Percentiles rank a stretch among this genome's conserved stretches.
These are phyloP conservation scores for Amazona vittata DNA, from an alignment of 2,113 vertebrate genomes.

Conservation along the genomic window DNA sequence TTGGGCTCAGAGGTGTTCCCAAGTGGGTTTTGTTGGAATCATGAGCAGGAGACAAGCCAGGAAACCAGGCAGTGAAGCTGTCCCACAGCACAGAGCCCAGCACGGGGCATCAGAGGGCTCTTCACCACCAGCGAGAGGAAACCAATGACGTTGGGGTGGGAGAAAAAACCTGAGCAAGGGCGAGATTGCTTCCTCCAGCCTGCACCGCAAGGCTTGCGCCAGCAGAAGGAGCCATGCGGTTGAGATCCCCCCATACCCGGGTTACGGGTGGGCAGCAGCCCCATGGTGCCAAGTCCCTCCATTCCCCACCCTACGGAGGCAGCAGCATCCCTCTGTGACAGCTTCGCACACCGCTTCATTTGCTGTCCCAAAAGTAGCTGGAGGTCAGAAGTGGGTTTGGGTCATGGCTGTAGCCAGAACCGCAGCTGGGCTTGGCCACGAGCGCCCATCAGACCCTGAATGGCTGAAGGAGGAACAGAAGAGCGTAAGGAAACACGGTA, in stretches of 20 bases:
- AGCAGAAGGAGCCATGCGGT: rapidly evolving
- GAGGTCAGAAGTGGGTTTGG: background rate
- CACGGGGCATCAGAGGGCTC: background rate
- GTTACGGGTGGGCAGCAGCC: background rate
- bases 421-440: background rate
- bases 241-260: background rate
- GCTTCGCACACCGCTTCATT: background rate
- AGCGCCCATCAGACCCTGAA: rapidly evolving
- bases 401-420: background rate
- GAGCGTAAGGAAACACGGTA: slow-evolving; percentile 43
- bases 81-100: rapidly evolving
- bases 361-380: background rate
- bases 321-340: background rate
- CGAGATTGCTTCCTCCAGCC: background rate
- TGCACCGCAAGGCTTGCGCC: background rate
- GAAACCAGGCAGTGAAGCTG: rapidly evolving
- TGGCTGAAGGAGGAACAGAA: background rate
- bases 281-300: rapidly evolving
- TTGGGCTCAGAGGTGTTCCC: background rate
- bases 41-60: background rate
- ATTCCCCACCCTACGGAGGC: background rate
- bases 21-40: background rate
- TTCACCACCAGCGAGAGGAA: background rate
- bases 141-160: background rate
- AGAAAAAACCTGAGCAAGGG: background rate